A percentile compares a stretch with the other conserved stretches of the same genome.
Evolutionary conservation across 2,113 vertebrate genomes (phyloP).

Genomic region (Xyrauchen texanus): DNA sequence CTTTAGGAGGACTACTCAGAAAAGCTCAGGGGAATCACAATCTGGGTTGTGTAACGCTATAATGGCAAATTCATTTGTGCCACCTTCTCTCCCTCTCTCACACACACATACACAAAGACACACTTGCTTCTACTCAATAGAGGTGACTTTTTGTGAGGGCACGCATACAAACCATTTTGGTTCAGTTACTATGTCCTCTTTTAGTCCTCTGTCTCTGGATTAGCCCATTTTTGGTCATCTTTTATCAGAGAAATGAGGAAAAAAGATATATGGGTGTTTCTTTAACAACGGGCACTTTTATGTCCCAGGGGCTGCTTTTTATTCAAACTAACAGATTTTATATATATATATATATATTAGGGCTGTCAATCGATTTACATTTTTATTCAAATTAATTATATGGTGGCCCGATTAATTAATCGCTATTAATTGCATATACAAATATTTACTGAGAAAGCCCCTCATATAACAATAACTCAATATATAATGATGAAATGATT

Average conservation of each 20-base stretch:
- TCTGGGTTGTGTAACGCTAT: neutral
- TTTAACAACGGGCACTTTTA: too few species aligned
- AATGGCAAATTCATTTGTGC: conserved; percentile 1
- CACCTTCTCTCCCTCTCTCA: neutral
- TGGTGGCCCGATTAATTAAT: too few species aligned
- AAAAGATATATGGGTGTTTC: neutral
- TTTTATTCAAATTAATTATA: too few species aligned
- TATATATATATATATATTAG: too few species aligned
- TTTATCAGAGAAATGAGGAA: neutral
- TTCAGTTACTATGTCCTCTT: conserved; percentile 20
- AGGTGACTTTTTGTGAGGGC: conserved; percentile 13
- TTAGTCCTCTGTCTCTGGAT: conserved; percentile 13
- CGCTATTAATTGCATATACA: too few species aligned
- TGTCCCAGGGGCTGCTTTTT: too few species aligned
- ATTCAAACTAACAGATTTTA: too few species aligned
- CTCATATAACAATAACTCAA: too few species aligned
- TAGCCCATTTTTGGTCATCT: conserved; percentile 13
- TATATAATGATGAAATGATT: too few species aligned
- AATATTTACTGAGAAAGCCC: too few species aligned
- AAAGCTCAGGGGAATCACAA: neutral
- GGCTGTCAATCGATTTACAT: too few species aligned
- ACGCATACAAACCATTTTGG: conserved; percentile 19
- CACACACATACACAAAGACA: conserved; percentile 11
- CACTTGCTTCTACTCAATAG: conserved; percentile 7
- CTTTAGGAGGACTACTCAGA: neutral